Base-by-base conservation (phyloP, 1,140 invertebrate species). In the Nilaparvata lugens region DNA sequence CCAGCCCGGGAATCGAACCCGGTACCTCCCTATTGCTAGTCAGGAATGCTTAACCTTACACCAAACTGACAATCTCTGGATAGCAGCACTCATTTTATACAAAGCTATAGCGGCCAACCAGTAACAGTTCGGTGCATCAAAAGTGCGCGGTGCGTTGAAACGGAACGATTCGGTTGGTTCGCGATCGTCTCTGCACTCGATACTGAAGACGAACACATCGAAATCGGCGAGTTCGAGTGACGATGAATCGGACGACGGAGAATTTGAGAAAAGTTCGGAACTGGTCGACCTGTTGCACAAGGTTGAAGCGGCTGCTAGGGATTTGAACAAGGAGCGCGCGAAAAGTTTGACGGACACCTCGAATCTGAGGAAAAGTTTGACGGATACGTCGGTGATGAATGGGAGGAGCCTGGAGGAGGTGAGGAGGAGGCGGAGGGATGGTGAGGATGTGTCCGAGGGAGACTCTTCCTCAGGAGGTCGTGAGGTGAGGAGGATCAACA, bases 401-500 rank as follows among this genome's bases (percentile, higher is more conserved):
- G 45, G 18, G 16, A 48, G 6, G 9, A 48, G 4, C 18, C 21
- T 9, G 35, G 1, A 38, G 21, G 9, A 43, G 51, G 28, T 54
- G 1, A 35, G 52, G n/a, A 28, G 52, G n/a, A 58, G 42, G 19
- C 52, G 43, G 38, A 23, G 4, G 38, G 25, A 24, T 68, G n/a
- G 7, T 38, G 43, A 18, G 51, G 58, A 60, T 16, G 21, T 28
- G 0, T 79, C 76, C 54, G 81, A 82, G 65, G 79, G 79, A 9
- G 81, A 83, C 65, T 82, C 80, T 1, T 68, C 67, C 18, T 69
- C 68, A 45, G 81, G 80, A 28, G 81, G 81, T 13, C 68, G 78
- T 2, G 83, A 84, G 65, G 79, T 83, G 53, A 74, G 76, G 7
- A 76, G 77, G 45, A 82, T 79, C 66, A 72, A 74, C 56, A 79